These are phyloP conservation scores for Ctenicera cuprea DNA, from an alignment of 2,888 invertebrate genomes.

Conservation along the genomic window DNA sequence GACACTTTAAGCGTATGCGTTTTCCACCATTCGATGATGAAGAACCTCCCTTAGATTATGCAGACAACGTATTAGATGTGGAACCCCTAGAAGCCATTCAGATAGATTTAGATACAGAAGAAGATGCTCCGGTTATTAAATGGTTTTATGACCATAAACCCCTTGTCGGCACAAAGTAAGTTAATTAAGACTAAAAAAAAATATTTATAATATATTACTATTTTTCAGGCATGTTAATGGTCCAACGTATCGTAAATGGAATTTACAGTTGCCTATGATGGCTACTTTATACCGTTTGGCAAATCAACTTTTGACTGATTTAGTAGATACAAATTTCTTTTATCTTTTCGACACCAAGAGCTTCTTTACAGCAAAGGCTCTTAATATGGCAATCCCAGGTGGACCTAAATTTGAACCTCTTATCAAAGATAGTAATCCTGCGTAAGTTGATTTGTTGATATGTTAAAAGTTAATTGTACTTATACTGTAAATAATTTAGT, in stretches of 20 bases:
- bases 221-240: slow-evolving; percentile 90
- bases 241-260: slow-evolving; percentile 97
- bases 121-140: slow-evolving; percentile 91
- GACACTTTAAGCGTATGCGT: slow-evolving; percentile 99
- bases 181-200: slow-evolving; percentile 32
- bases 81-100: slow-evolving; percentile 99
- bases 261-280: slow-evolving; percentile 96
- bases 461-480: neutral
- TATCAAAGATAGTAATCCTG: slow-evolving; percentile 97
- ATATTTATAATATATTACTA: neutral
- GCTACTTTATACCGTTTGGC: slow-evolving; percentile 98
- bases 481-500: too few relatives aligned
- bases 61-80: slow-evolving; percentile 98
- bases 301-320: slow-evolving; percentile 97
- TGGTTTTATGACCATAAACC: slow-evolving; percentile 99
- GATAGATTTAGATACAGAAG: slow-evolving; percentile 97
- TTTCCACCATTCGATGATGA: slow-evolving; percentile 99
- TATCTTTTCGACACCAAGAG: slow-evolving; percentile 99
- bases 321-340: slow-evolving; percentile 99
- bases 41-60: slow-evolving; percentile 99
- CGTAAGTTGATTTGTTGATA: slow-evolving; percentile 74
- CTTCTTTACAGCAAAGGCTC: slow-evolving; percentile 99
- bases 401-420: slow-evolving; percentile 99
- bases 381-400: slow-evolving; percentile 99
- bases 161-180: slow-evolving; percentile 90